These are phyloP conservation scores for Battus philenor DNA, from an alignment of 1,140 invertebrate species.

Conservation along the genomic window DNA sequence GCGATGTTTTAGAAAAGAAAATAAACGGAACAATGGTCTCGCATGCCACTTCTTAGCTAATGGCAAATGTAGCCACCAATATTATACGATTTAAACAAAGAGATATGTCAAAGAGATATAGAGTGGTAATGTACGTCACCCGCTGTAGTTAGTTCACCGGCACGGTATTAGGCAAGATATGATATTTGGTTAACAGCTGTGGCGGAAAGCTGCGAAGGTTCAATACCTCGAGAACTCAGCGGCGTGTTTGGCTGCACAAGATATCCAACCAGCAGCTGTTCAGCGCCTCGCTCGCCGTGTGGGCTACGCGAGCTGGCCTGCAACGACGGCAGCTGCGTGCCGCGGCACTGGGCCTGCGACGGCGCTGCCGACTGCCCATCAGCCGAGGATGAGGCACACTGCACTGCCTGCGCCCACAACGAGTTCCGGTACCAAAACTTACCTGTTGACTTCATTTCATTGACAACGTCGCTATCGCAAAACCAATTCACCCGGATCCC, in stretches of 20 bases:
- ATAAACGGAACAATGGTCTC: too few species aligned
- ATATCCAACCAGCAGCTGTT: constrained; percentile 77
- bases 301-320: constrained; percentile 78
- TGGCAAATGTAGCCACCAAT: too few species aligned
- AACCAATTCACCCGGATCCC: too few species aligned
- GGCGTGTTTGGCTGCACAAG: constrained; percentile 76
- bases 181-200: constrained; percentile 48
- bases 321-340: constrained; percentile 79
- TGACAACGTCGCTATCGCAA: too few species aligned
- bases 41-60: too few species aligned
- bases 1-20: too few species aligned
- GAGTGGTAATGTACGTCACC: too few species aligned
- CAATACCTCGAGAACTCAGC: constrained; percentile 75
- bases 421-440: constrained; percentile 78
- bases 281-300: constrained; percentile 69
- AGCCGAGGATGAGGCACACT: constrained; percentile 80
- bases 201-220: constrained; percentile 78
- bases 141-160: too few species aligned
- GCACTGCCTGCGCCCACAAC: constrained; percentile 73
- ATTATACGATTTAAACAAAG: too few species aligned
- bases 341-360: constrained; percentile 81
- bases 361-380: constrained; percentile 79
- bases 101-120: too few species aligned
- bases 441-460: too few species aligned
- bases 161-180: too few species aligned